These are phyloP conservation scores for Strigamia maritima DNA, from an alignment of 2,888 invertebrate genomes.

Conservation along the genomic window DNA sequence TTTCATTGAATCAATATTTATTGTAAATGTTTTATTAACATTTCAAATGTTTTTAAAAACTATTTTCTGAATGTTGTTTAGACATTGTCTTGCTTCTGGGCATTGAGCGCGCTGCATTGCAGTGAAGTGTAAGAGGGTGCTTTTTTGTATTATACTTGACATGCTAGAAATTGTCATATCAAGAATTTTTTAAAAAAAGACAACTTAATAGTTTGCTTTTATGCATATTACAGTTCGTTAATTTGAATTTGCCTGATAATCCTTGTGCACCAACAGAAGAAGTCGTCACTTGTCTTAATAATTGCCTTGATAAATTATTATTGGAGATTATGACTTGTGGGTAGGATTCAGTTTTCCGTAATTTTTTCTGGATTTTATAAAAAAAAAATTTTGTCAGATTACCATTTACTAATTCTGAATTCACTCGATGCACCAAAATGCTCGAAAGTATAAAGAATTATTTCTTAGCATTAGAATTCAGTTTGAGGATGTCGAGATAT, in stretches of 20 bases:
- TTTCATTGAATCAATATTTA: too few relatives aligned
- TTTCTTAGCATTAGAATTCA: too few relatives aligned
- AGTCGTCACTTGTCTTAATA: not conserved
- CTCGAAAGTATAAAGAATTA: not conserved
- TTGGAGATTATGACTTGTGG: not conserved
- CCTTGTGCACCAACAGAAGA: not conserved
- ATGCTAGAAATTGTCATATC: too few relatives aligned
- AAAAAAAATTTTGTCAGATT: too few relatives aligned
- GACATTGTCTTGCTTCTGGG: too few relatives aligned
- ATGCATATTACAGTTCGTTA: not conserved
- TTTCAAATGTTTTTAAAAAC: too few relatives aligned
- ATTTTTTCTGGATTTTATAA: not conserved
- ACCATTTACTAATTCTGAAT: not conserved
- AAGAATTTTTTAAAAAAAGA: too few relatives aligned
- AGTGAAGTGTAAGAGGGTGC: too few relatives aligned
- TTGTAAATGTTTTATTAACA: too few relatives aligned
- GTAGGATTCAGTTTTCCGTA: not conserved
- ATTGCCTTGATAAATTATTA: not conserved
- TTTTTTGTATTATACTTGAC: too few relatives aligned
- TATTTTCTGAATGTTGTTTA: too few relatives aligned
- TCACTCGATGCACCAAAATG: not conserved
- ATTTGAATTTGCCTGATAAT: not conserved
- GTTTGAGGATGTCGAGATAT: not conserved
- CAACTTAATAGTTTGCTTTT: not conserved
- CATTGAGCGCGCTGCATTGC: too few relatives aligned